phyloP scores from a whole-genome alignment of 2,888 invertebrate species.

The Caprella mutica region DNA sequence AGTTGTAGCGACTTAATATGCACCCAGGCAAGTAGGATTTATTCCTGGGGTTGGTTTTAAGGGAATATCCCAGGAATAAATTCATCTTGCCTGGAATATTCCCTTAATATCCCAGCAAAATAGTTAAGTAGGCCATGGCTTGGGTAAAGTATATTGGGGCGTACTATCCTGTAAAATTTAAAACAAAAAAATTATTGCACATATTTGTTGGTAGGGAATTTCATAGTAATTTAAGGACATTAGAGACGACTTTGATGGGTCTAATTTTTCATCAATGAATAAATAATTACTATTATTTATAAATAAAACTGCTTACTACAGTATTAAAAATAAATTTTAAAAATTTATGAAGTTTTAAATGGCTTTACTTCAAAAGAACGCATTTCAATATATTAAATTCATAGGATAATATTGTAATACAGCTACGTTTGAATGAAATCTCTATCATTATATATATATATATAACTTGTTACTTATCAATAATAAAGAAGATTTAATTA shows the following conservation, averaged over 20 bases:
- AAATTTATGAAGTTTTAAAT: slow-evolving; percentile 1
- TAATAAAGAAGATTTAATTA: no score
- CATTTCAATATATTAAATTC: background rate
- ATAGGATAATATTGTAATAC: background rate
- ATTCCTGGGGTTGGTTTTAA: no score
- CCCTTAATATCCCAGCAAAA: background rate
- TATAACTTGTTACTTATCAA: slow-evolving; percentile 1
- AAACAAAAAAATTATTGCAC: background rate
- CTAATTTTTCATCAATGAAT: background rate
- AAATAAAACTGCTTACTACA: background rate
- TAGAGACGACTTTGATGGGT: no score
- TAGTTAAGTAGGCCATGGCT: background rate
- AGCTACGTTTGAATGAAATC: background rate
- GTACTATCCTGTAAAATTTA: background rate
- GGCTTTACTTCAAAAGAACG: background rate
- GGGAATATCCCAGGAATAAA: no score
- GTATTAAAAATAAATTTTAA: background rate
- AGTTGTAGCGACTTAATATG: no score
- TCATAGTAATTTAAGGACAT: no score
- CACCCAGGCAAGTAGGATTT: no score
- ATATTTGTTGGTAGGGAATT: no score
- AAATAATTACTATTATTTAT: background rate
- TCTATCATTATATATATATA: slow-evolving; percentile 8
- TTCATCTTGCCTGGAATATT: background rate
- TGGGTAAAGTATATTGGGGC: background rate